Percentiles rank a stretch among this genome's conserved stretches.
Evolutionary conservation across 2,888 invertebrate species (phyloP).

Genomic region (Melitaea athalia): DNA sequence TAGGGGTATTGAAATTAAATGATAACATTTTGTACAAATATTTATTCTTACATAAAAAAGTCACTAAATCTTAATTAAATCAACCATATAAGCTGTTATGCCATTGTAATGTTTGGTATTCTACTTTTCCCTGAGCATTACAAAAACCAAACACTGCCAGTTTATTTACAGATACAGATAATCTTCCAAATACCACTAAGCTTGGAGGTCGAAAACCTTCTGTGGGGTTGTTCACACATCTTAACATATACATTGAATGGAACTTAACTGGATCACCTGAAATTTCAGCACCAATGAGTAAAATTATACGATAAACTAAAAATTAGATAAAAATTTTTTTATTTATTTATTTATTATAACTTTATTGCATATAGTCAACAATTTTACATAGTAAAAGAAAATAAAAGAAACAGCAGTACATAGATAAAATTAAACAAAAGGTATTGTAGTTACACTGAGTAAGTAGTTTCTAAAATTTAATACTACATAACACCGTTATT

Average conservation of each 20-base stretch:
- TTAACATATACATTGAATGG: constrained; percentile 90
- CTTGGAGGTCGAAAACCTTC: constrained; percentile 76
- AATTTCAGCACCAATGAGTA: constrained; percentile 46
- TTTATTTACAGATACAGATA: constrained; percentile 91
- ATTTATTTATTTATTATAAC: no score
- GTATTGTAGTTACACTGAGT: no score
- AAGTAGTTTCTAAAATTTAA: no score
- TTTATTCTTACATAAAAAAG: constrained; percentile 3
- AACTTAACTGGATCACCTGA: constrained; percentile 90
- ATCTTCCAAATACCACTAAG: constrained; percentile 86
- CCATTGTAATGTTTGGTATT: constrained; percentile 84
- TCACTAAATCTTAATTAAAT: constrained; percentile 2
- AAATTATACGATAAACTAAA: no score
- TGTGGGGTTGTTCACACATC: constrained; percentile 82
- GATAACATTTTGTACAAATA: background rate
- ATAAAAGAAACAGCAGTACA: no score
- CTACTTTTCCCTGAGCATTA: constrained; percentile 63
- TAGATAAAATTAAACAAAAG: no score
- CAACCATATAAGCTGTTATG: constrained; percentile 65
- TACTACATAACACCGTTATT: constrained; percentile 7
- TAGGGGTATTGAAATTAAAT: background rate
- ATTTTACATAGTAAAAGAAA: no score
- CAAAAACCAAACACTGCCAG: constrained; percentile 86
- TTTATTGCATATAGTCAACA: no score
- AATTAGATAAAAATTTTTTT: no score